Base-by-base conservation (phyloP, 2,888 invertebrate species). In the Diadegma fenestrale region DNA sequence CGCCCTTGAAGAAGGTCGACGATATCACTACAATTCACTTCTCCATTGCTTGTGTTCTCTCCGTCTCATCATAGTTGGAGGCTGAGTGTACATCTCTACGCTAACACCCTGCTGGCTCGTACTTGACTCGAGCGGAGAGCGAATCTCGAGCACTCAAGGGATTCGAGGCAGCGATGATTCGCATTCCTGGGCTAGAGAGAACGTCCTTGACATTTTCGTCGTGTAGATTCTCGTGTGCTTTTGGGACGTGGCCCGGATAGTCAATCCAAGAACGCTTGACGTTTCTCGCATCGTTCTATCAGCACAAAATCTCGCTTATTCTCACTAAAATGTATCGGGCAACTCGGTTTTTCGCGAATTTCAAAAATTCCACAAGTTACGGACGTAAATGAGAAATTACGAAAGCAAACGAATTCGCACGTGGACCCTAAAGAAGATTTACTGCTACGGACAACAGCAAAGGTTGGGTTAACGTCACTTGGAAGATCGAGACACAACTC, bases 81-180 rank as follows among this genome's bases (percentile, higher is more conserved):
- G 2, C n/a, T 51, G 19, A 51, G 45, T 63, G 19, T 41, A 61
- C 64, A 14, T 30, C 33, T 64, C n/a, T 48, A 75, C 19, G 61
- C 22, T n/a, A 33, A 22, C 12, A 19, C 45, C 30, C 45, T 33
- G 41, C 19, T 75, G 76, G 51, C 77, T 77, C 71, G 30, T 81
- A 22, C 83, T 76, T 51, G 66, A 51, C 45, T 61, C 79, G 51
- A 61, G 33, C 78, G 63, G 87, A 87, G 85, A 87, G 87, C 85
- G 82, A 87, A 87, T 86, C 79, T 76, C 84, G 83, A 85, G 86
- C 84, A 86, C 87, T 87, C 89, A 85, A 88, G 87, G 84, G 88
- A 89, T 88, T 87, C 86, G 48, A 58, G 66, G 66, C 33, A 77
- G 66, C 87, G 43, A 71, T 82, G 86, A 88, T 81, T 84, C 80